Evolutionary conservation across 2,113 vertebrate species (phyloP).

Genomic region (Leptodactylus fuscus): DNA sequence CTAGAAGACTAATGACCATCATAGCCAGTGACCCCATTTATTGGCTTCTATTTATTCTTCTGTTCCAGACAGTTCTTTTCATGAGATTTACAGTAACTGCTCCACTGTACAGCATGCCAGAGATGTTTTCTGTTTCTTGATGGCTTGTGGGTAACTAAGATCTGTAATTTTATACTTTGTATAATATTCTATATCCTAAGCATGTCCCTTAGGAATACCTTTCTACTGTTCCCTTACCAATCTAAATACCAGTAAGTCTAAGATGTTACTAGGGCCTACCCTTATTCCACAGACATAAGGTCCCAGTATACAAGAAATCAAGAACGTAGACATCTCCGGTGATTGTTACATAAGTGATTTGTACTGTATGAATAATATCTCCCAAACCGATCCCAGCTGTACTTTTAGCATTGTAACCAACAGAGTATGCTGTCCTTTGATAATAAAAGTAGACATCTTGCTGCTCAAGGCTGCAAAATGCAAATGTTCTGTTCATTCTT

Average conservation of each 20-base stretch:
- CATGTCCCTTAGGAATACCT: not conserved
- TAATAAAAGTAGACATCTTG: not conserved
- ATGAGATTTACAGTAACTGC: not conserved
- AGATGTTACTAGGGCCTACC: no score
- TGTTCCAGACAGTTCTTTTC: not conserved
- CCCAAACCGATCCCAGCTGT: not conserved
- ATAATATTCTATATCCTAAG: not conserved
- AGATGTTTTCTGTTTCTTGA: not conserved
- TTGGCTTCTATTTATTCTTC: not conserved
- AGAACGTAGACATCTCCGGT: no score
- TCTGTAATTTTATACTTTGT: not conserved
- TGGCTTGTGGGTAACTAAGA: not conserved
- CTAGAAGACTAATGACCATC: conserved; percentile 14
- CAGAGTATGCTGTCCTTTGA: not conserved
- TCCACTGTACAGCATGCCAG: not conserved
- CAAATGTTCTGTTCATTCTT: conserved; percentile 12
- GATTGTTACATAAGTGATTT: no score
- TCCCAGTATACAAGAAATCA: no score
- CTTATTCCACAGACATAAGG: no score
- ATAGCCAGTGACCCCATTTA: conserved; percentile 8
- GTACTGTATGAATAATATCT: conserved; percentile 9
- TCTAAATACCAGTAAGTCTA: not conserved
- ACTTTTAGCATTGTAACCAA: not conserved
- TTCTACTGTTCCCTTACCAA: not conserved
- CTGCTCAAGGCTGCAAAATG: conserved; percentile 16